Conservation (phyloP, 2,888 invertebrate genomes). For the Lasioglossum zephyrum region DNA sequence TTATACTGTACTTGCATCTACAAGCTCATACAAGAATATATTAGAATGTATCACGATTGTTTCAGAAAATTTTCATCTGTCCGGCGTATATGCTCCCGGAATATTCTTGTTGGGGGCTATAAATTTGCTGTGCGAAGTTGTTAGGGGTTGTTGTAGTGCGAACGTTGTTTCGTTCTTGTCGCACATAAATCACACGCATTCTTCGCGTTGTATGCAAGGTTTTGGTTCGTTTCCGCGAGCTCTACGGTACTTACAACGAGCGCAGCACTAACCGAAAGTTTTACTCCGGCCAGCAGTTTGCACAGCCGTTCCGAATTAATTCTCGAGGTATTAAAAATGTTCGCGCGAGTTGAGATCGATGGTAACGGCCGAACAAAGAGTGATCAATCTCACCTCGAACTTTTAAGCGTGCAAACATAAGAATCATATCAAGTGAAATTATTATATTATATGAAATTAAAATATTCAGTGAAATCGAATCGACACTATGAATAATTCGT, state of each 20-base stretch:
- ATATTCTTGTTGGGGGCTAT: not conserved
- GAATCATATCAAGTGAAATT: no score
- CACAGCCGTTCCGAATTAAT: not conserved
- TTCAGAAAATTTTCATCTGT: not conserved
- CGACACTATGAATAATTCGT: not conserved
- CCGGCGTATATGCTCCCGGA: not conserved
- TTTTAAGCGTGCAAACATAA: not conserved
- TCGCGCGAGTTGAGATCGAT: not conserved
- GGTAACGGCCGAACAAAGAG: not conserved
- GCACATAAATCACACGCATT: not conserved
- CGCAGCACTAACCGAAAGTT: not conserved
- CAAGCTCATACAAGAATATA: no score
- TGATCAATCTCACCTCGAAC: not conserved
- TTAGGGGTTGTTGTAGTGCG: not conserved
- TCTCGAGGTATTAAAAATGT: not conserved
- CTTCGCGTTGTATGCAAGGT: not conserved
- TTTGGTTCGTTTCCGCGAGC: not conserved
- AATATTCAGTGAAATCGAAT: not conserved
- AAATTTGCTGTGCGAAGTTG: not conserved
- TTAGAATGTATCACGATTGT: not conserved
- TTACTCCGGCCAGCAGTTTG: not conserved
- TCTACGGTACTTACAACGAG: not conserved
- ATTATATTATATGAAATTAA: no score
- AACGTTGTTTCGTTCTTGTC: not conserved
- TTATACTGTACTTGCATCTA: no score